A percentile compares a stretch with the other conserved stretches of the same genome.
Evolutionary conservation across 2,888 invertebrate species (phyloP).

Genomic region (Melipona bicolor): DNA sequence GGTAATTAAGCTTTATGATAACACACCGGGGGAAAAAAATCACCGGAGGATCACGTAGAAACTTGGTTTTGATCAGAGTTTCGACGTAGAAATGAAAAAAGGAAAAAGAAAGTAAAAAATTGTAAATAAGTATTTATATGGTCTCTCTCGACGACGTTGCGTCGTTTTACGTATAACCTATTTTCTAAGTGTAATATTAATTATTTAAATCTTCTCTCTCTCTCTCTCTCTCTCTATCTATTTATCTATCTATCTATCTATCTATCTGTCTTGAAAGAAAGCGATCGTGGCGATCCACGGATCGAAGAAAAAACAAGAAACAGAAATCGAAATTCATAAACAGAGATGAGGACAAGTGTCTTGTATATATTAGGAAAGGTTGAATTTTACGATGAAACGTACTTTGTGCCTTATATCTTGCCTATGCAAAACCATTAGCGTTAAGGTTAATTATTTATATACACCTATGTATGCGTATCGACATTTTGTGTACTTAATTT

Average conservation of each 20-base stretch:
- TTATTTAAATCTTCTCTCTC: slow-evolving; percentile 49
- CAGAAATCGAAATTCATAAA: slow-evolving; percentile 28
- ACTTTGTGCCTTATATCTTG: slow-evolving; percentile 81
- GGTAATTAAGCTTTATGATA: slow-evolving; percentile 48
- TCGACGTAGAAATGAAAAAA: slow-evolving; percentile 10
- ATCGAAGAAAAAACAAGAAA: neutral
- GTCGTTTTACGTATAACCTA: slow-evolving; percentile 42
- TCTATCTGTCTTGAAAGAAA: slow-evolving; percentile 27
- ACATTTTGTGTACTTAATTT: slow-evolving; percentile 72
- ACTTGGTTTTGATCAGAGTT: slow-evolving; percentile 33
- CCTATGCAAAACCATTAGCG: slow-evolving; percentile 70
- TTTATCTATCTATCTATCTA: no score
- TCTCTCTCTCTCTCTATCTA: no score
- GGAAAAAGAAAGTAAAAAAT: slow-evolving; percentile 18
- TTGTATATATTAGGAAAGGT: slow-evolving; percentile 79
- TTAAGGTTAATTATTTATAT: slow-evolving; percentile 79
- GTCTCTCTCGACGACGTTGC: slow-evolving; percentile 5
- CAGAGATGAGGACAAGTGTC: slow-evolving; percentile 43
- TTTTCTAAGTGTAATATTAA: slow-evolving; percentile 50
- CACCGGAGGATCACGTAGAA: neutral
- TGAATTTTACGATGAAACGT: slow-evolving; percentile 66
- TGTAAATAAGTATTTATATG: slow-evolving; percentile 64
- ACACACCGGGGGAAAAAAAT: slow-evolving; percentile 17
- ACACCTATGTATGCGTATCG: slow-evolving; percentile 59
- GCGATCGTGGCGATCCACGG: slow-evolving; percentile 12